Evolutionary conservation across 2,888 invertebrate genomes (phyloP), one percentile per base, ranked within the genome.

Genomic region (Leucophora obtusa): DNA sequence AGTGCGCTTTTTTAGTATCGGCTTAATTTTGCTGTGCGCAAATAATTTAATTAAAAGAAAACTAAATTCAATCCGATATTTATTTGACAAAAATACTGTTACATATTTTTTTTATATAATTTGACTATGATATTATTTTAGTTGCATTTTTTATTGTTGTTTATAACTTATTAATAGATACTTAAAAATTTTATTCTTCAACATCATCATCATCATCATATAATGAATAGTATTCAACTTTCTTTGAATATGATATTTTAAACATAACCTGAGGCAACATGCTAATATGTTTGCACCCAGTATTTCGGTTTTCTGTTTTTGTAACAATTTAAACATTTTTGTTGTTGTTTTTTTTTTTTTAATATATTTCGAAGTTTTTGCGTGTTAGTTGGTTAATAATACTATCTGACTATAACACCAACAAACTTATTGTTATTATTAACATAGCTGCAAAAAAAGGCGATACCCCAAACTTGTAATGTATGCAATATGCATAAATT

Each of bases 371-470:
- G 43, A 51, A 24, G 43, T 21, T 70, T 81, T 81, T 81, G 77
- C 81, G 73, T 81, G 81, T 81, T 81, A 81, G 77, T 81, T 81
- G 81, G 81, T 81, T 81, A 81, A 81, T 81, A 77, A 77, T 74
- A 66, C 70, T 58, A n/a, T 54, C 11, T 21, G 14, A 24, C 7
- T 24, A 47, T n/a, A 47, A n/a, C 43, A 47, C 43, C n/a, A 71
- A 60, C 59, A 72, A 78, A 65, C 47, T 66, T 54, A 54, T 54
- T 66, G 14, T 65, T 50, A 62, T 77, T 70, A 66, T 66, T 66
- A 66, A 56, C 66, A 66, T 66, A n/a, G 14, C 54, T 17, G 43
- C 21, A 60, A 38, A 54, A n/a, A 77, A 66, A 78, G 66, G 66
- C 77, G 59, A 66, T 72, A 72, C 66, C 65, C 66, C 50, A 38